Evolutionary conservation across 2,113 vertebrate species (phyloP).

Genomic region (Diadophis punctatus): DNA sequence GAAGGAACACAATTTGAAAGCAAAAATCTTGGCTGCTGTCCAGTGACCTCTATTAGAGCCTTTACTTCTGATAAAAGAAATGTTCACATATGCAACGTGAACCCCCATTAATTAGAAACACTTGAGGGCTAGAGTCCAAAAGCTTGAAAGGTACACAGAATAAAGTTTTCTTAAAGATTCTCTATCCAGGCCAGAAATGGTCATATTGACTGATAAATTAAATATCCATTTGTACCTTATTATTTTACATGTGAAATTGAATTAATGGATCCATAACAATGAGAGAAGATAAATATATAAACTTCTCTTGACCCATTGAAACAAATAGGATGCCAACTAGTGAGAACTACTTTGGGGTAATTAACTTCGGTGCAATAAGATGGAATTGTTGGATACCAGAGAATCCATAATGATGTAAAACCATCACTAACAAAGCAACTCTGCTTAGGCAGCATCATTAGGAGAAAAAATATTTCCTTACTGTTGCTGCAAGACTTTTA

Average conservation of each 20-base stretch:
- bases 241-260: background rate
- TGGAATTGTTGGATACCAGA: background rate
- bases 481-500: background rate
- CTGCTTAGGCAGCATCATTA: background rate
- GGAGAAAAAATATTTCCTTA: background rate
- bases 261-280: background rate
- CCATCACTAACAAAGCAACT: background rate
- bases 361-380: background rate
- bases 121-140: background rate
- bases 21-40: slow-evolving; percentile 13
- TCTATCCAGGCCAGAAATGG: background rate
- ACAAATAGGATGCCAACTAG: background rate
- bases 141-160: background rate
- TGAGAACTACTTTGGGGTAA: background rate
- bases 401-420: background rate
- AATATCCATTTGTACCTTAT: background rate
- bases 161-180: background rate
- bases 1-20: slow-evolving; percentile 16
- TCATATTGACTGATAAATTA: background rate
- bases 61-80: slow-evolving; percentile 11
- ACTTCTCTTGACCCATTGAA: background rate
- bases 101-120: slow-evolving; percentile 8
- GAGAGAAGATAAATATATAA: background rate
- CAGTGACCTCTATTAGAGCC: slow-evolving; percentile 8
- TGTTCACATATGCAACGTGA: slow-evolving; percentile 1